Conservation (phyloP, 2,113 vertebrate species). For the Paraplagusia blochii region DNA sequence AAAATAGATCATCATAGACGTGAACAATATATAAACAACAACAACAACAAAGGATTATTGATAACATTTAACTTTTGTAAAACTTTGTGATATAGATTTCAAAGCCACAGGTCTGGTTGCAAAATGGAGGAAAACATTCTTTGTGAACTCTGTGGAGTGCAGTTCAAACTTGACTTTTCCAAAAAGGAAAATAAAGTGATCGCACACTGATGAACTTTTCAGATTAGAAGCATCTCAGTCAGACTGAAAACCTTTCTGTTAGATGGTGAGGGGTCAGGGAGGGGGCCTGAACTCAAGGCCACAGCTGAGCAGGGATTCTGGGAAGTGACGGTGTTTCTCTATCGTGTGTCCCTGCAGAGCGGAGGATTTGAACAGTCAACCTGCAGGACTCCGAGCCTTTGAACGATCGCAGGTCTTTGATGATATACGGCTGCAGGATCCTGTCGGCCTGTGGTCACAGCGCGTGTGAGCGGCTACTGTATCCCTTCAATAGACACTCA, state of each 20-base stretch:
- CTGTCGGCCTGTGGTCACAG: constrained; percentile 38
- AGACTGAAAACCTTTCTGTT: constrained; percentile 1
- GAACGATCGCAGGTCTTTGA: constrained; percentile 24
- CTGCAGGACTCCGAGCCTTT: constrained; percentile 5
- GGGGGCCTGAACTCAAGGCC: constrained; percentile 6
- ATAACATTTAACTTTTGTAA: no score
- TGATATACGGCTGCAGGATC: constrained; percentile 49
- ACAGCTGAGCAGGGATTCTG: constrained; percentile 3
- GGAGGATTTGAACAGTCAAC: constrained; percentile 6
- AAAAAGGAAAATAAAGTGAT: not conserved
- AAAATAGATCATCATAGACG: no score
- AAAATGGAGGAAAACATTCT: no score
- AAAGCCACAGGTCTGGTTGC: no score
- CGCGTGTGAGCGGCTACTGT: constrained; percentile 59
- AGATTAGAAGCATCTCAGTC: constrained; percentile 7
- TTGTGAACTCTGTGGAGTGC: no score
- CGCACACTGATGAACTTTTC: constrained; percentile 21
- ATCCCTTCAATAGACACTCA: constrained; percentile 50
- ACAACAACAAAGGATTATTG: no score
- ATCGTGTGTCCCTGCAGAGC: constrained; percentile 18
- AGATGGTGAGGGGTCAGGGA: not conserved
- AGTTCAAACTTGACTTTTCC: not conserved
- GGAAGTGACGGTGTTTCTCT: constrained; percentile 21
- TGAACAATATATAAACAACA: no score
- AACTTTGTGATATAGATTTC: no score